Evolutionary conservation across 2,113 vertebrate species (phyloP), one percentile per base, ranked within the genome.

Genomic region (Tauraco erythrolophus): DNA sequence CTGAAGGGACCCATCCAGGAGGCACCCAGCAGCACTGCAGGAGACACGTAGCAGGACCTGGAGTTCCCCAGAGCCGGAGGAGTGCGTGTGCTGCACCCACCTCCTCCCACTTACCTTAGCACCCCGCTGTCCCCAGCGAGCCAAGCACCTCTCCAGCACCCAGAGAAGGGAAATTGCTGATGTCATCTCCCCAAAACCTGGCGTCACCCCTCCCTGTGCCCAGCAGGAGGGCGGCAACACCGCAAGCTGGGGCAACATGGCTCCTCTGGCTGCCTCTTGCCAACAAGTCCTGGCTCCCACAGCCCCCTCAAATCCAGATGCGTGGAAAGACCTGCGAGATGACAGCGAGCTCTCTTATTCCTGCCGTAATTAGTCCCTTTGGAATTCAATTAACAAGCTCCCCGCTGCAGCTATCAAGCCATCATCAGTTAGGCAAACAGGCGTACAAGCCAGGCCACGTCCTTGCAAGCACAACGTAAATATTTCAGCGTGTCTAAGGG

Each of bases 341-440:
- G 75, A 81, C 94, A 85, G 85, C 75, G 61, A 93, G 48, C n/a
- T 83, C 69, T 96, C 88, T 92, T 68, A 81, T 84, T 91, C 85
- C 65, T 89, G 56, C 83, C 0, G 1, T 95, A 97, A 97, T 97
- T 92, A 94, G 78, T 96, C 93, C 95, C 96, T 65, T 86, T 89
- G 96, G 95, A 97, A 97, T 97, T 96, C 90, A 94, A 51, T 96
- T 97, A 96, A 92, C 65, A 75, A 96, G 77, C 90, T 97, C 88
- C 91, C 88, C 1, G 21, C 88, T 78, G 93, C 80, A 96, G 56
- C 92, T 79, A 84, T 70, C 85, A 82, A 94, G 75, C 83, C 39
- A 14, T 77, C 74, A 74, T 84, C 93, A 81, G 79, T 51, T 88
- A 57, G 39, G 90, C 94, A 97, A 96, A 96, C 92, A 94, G 71